Base-by-base conservation (phyloP, 2,888 invertebrate genomes). In the Rhingia rostrata region DNA sequence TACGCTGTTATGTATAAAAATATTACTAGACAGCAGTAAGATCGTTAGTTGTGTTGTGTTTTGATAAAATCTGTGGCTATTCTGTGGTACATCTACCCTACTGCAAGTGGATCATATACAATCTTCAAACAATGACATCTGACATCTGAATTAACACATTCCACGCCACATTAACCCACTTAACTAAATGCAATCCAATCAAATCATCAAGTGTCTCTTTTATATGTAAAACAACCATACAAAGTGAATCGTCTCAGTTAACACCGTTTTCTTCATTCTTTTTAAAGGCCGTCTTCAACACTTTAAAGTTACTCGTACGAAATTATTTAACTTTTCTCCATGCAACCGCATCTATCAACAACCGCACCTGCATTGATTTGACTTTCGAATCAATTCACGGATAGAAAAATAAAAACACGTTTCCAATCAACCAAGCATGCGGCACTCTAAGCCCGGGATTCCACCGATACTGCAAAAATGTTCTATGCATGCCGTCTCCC, bases 311-410 rank as follows among this genome's bases (percentile, higher is more conserved):
- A 30, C 2, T 4, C 10, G 22, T 4, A 0, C 5, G 22, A 49
- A 49, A 49, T 22, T 35, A 6, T n/a, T 35, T 47, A 10, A 9
- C 4, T 39, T 30, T 41, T 12, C 64, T 35, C 35, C 43, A 12
- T 3, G 0, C 67, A 54, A 45, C 60, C 41, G 51, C 53, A 72
- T 22, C 22, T 22, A 43, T 61, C 53, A 61, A 61, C 30, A 51
- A 43, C 61, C 22, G 72, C 61, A 72, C 72, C 72, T 72, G 64
- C 41, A 64, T 61, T 66, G 66, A 67, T 53, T 72, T 61, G 58
- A 72, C 72, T 79, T 60, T 72, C 73, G 47, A 51, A 30, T 51
- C 10, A 61, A 64, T 32, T 32, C 41, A 22, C 63, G 4, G 45
- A 22, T 22, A 22, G 41, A 37, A 33, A 54, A 41, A 14, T 6